Percentiles rank a stretch among this genome's conserved stretches.
phyloP scores from a whole-genome alignment of 2,797 vertebrate species.

The Discoglossus pictus region DNA sequence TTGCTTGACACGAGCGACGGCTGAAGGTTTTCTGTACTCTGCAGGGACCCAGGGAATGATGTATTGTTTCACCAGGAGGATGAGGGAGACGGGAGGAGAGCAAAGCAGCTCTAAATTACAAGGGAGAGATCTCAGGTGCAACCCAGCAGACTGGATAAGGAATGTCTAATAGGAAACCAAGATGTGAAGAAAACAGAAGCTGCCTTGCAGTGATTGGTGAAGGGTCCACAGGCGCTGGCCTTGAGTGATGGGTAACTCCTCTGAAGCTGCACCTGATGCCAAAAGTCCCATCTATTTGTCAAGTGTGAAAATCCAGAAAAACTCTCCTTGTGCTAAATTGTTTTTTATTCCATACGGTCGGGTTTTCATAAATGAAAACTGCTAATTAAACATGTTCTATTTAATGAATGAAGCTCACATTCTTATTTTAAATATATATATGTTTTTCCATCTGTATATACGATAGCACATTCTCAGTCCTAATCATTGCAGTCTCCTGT shows the following conservation, averaged over 20 bases:
- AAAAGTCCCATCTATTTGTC: too few species aligned
- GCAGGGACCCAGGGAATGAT: constrained; percentile 4
- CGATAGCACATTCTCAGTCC: too few species aligned
- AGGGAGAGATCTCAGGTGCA: constrained; percentile 18
- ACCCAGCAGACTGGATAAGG: constrained; percentile 10
- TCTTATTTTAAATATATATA: too few species aligned
- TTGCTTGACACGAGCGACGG: constrained; percentile 5
- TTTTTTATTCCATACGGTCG: too few species aligned
- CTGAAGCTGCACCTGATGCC: background rate
- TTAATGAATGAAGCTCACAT: too few species aligned
- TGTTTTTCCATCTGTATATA: too few species aligned
- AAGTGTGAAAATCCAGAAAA: too few species aligned
- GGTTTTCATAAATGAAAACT: too few species aligned
- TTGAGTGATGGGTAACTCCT: background rate
- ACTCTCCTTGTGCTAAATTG: too few species aligned
- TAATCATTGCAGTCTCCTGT: too few species aligned
- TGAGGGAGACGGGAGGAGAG: background rate
- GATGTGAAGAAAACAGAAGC: background rate
- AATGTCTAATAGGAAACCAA: constrained; percentile 18
- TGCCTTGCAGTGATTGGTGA: background rate
- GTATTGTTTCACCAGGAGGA: constrained; percentile 22
- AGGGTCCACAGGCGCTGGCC: background rate
- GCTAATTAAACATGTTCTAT: too few species aligned
- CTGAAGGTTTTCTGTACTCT: background rate
- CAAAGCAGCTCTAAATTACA: constrained; percentile 23